Base-by-base conservation (phyloP, 1,140 invertebrate species). In the Sycophila sp. region DNA sequence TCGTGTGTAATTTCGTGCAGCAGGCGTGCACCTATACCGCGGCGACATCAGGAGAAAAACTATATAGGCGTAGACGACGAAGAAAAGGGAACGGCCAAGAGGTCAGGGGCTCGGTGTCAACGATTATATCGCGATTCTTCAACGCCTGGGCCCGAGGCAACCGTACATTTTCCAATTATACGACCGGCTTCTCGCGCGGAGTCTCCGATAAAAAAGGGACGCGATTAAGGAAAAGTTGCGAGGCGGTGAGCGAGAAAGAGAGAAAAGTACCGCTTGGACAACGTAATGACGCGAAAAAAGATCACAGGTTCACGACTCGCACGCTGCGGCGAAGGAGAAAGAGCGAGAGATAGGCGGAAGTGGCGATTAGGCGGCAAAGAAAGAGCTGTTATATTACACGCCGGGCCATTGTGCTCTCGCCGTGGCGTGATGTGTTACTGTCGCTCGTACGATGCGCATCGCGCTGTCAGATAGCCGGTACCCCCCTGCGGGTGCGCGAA, bases 361-460 rank as follows among this genome's bases (percentile, higher is more conserved):
- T 78, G 82, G 83, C 79, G 83, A 84, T 86, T 86, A 85, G 79
- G 74, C 80, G 75, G 67, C 75, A 77, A 83, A 86, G 83, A 85
- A 85, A 85, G 84, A 84, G 80, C 78, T 81, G 77, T 79, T 81
- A 78, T 81, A 81, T 85, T 83, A 77, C 74, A 72, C 77, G 76
- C 73, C 64, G 73, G 76, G 74, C 76, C 73, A 85, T 83, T 83
- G 81, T 83, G 65, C 70, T 77, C 51, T 65, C 56, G 75, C 10
- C 30, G 28, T 82, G 79, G 80, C 80, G 81, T 83, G 83, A 83
- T 80, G 76, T 76, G 24, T 28, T 7, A 4, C 28, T 30, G 32
- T 32, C 15, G 51, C 1, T 13, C 51, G 10, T 4, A 8, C 28
- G 13, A 3, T n/a, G 8, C 24, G 51, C n/a, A 8, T 15, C 11